These are phyloP conservation scores for Thermophis baileyi DNA, from an alignment of 2,113 vertebrate species.

Conservation along the genomic window DNA sequence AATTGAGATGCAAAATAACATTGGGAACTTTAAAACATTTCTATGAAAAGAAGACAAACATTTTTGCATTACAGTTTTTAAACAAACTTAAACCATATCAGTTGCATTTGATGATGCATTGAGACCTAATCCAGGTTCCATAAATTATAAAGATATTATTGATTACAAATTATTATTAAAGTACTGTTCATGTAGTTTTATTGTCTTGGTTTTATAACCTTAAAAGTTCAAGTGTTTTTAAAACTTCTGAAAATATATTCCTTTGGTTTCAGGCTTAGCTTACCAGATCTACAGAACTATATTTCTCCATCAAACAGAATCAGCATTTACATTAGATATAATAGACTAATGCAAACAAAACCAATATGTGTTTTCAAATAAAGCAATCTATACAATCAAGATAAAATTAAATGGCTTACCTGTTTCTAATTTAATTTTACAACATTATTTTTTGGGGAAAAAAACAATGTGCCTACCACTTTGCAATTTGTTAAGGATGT, in stretches of 20 bases:
- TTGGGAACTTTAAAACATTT: not conserved
- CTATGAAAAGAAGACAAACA: not conserved
- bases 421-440: not conserved
- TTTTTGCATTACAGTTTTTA: not conserved
- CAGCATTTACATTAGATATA: not conserved
- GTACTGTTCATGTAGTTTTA: not conserved
- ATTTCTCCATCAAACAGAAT: constrained; percentile 15
- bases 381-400: not conserved
- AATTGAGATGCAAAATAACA: not conserved
- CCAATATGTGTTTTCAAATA: not conserved
- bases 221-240: not conserved
- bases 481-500: constrained; percentile 38
- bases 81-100: not conserved
- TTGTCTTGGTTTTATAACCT: not conserved
- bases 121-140: not conserved
- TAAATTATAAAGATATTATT: not conserved
- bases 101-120: not conserved
- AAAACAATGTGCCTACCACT: constrained; percentile 46
- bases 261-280: not conserved
- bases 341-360: not conserved
- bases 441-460: not conserved
- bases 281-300: constrained; percentile 10
- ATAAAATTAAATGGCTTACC: not conserved
- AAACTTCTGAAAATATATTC: not conserved
- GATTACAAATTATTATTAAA: too few species aligned